Base-by-base conservation (phyloP, 2,888 invertebrate genomes). In the Diaphora mendica region DNA sequence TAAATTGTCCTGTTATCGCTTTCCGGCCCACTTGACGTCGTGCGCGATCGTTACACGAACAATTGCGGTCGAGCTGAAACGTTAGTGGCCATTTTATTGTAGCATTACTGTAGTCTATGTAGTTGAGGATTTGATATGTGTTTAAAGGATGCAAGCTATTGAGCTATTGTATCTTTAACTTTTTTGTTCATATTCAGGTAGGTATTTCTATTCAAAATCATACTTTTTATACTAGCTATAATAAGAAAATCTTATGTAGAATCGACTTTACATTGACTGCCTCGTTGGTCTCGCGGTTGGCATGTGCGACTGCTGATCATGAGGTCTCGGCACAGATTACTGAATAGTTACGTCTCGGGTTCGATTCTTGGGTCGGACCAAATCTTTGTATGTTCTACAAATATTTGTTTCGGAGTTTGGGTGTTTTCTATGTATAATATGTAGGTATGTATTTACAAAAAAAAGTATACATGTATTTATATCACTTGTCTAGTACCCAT, bases 1-100 rank as follows among this genome's bases (percentile, higher is more conserved):
- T 91, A 91, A 91, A 91, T 91, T 85, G 87, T 85, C 77, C 81
- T 83, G 89, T 89, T 91, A 91, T 91, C 91, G 88, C 88, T 89
- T 91, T 90, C 90, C 91, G 84, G 85, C 79, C 88, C 91, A 89
- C 89, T 91, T 89, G 88, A 87, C 86, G 82, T 80, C 76, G 78
- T 79, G 79, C 82, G 79, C 79, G 85, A 80, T 84, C 85, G 85
- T 86, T 83, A 84, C 77, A 75, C 75, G 85, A 80, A 86, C 87
- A 87, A 86, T 87, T 87, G 87, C 77, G 85, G 83, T 78, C 64
- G 73, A 30, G 76, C 79, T 76, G 80, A 76, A 83, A 80, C 82
- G 84, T 84, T 85, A 84, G 85, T 82, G 85, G 85, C 79, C 80
- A 82, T 84, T 87, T 87, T 84, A 84, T 80, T 83, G 76, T 77